phyloP scores from a whole-genome alignment of 2,113 vertebrate genomes.

The Colaptes auratus region DNA sequence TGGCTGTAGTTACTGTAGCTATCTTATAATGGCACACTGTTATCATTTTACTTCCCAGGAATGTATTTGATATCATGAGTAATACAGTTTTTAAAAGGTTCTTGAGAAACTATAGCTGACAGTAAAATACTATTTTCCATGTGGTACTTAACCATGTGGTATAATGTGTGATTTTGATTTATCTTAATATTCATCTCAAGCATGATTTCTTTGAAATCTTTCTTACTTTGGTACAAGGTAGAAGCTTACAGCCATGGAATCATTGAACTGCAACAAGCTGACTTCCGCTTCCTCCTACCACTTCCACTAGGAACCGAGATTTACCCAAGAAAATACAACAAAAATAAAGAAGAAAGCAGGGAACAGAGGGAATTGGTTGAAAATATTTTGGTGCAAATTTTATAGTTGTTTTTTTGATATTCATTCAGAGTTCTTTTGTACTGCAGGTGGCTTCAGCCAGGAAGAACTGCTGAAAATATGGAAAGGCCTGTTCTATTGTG shows the following conservation, averaged over 20 bases:
- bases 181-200: neutral
- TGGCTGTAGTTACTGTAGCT: neutral
- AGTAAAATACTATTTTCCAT: neutral
- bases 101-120: neutral
- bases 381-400: neutral
- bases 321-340: neutral
- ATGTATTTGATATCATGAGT: neutral
- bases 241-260: neutral
- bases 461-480: slow-evolving; percentile 93
- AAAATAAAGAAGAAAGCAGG: neutral
- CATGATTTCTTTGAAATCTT: neutral
- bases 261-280: neutral
- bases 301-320: neutral
- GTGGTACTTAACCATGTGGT: neutral
- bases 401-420: neutral
- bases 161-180: neutral
- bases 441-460: slow-evolving; percentile 83
- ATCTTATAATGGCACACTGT: neutral
- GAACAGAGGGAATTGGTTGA: neutral
- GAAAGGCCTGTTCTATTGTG: slow-evolving; percentile 93
- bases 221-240: neutral
- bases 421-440: neutral
- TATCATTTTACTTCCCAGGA: neutral
- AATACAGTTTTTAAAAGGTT: neutral
- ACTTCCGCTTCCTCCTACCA: neutral